Evolutionary conservation across 2,888 invertebrate genomes (phyloP).

Genomic region (Drosophila sordidula): DNA sequence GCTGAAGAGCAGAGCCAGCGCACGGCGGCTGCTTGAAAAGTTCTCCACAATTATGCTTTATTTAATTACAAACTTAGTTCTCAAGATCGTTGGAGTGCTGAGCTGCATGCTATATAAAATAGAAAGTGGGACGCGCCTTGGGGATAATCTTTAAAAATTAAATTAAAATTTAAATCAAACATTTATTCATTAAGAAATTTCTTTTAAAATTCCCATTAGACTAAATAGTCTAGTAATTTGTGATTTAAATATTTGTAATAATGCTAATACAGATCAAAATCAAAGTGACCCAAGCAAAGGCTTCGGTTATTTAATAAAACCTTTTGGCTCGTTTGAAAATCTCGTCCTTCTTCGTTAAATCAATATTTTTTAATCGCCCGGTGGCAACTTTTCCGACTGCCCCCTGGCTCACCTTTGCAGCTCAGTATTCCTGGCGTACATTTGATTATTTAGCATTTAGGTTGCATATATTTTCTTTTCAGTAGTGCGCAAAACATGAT

Average conservation of each 20-base stretch:
- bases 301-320: no score
- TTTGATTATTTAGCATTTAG: constrained; percentile 77
- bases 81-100: background rate
- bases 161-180: no score
- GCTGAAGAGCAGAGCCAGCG: constrained; percentile 1
- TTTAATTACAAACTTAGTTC: background rate
- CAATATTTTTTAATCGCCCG: background rate
- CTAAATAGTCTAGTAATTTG: no score
- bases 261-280: no score
- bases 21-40: constrained; percentile 36
- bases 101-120: background rate
- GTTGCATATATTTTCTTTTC: constrained; percentile 73
- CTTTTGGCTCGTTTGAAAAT: no score
- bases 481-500: constrained; percentile 71
- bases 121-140: background rate
- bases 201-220: no score
- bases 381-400: constrained; percentile 27
- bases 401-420: constrained; percentile 23
- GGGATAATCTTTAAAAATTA: no score
- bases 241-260: no score
- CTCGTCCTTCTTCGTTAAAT: no score
- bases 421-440: constrained; percentile 56
- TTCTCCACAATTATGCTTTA: constrained; percentile 18
- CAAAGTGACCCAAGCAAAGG: no score
- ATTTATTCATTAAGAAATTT: no score